Conservation (phyloP, 2,888 invertebrate species). For the Sepiola atlantica region DNA sequence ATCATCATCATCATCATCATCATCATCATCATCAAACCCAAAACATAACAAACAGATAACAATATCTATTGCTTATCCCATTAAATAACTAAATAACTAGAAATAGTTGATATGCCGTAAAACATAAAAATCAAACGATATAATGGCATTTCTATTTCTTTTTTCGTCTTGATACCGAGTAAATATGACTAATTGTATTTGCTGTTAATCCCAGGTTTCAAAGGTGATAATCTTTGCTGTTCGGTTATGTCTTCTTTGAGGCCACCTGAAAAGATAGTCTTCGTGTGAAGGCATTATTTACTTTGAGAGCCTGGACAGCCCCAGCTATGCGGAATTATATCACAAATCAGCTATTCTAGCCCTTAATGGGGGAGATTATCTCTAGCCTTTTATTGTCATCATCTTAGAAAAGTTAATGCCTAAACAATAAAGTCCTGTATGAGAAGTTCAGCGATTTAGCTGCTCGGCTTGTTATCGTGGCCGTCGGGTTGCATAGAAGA, state of each 20-base stretch:
- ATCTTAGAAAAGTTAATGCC: constrained; percentile 32
- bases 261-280: constrained; percentile 8
- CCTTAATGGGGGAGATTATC: constrained; percentile 11
- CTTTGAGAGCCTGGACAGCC: background rate
- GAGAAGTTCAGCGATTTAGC: constrained; percentile 32
- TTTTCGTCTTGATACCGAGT: too few species aligned
- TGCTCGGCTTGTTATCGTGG: background rate
- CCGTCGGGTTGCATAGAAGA: background rate
- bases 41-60: too few species aligned
- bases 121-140: too few species aligned
- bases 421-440: background rate
- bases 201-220: background rate
- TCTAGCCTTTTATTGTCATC: background rate
- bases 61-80: too few species aligned
- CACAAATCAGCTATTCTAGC: background rate
- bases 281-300: background rate
- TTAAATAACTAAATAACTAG: too few species aligned
- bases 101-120: too few species aligned
- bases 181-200: background rate
- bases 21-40: too few species aligned
- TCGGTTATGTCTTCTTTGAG: background rate
- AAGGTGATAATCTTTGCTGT: background rate
- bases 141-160: too few species aligned
- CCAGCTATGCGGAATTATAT: background rate
- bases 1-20: too few species aligned